Evolutionary conservation across 2,113 vertebrate species (phyloP), one percentile per base, ranked within the genome.

Genomic region (Periophthalmodon schlosseri): DNA sequence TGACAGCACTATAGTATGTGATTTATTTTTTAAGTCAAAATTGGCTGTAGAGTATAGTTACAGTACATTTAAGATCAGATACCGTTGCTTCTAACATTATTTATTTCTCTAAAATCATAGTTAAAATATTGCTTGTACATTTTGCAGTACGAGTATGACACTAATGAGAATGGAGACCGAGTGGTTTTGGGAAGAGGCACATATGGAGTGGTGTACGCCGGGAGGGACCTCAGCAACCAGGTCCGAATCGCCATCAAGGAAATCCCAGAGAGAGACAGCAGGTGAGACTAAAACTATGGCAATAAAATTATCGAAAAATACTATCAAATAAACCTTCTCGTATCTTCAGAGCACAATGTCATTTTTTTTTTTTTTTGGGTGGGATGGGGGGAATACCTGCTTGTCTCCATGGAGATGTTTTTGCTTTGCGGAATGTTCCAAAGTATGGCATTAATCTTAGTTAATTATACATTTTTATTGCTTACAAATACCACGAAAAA

Each of bases 161-260:
- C 90, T 63, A 91, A 93, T 0, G 96, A 96, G 89, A 91, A 85
- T 0, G 95, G 94, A 0, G 94, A 96, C 84, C 84, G 94, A 73
- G 94, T 97, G 88, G 93, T 97, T 63, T 89, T 98, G 80, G 96
- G 96, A 15, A 94, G 94, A 68, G 96, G 96, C 50, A 97, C 96
- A 0, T 97, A 96, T 0, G 96, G 96, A 23, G 93, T 96, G 44
- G 96, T 98, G 81, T 98, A 96, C 0, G 96, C 96, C 0, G 96
- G 96, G 57, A 93, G 96, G 33, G 95, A 96, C 58, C 90, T 94
- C 64, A 95, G 93, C 90, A 98, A 95, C 68, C 95, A 95, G 81
- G 96, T 96, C 50, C 95, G 96, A 75, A 96, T 98, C 16, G 96
- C 96, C 76, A 97, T 98, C 89, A 98, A 98, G 84, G 96, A 98